Evolutionary conservation across 2,797 vertebrate genomes (phyloP).

Genomic region (Epinephelus awoara): DNA sequence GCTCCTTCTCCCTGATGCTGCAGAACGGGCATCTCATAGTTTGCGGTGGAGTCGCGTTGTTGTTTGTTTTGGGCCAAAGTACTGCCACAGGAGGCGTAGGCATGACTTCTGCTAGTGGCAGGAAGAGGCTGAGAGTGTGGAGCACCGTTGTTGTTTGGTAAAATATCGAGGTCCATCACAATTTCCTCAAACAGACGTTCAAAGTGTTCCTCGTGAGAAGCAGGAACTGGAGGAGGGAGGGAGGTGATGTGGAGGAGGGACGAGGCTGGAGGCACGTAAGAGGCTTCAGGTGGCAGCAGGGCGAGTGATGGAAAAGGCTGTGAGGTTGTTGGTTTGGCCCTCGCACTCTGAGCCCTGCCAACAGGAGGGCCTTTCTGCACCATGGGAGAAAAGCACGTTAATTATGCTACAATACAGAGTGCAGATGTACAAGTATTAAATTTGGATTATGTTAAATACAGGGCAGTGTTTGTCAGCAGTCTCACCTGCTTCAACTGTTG

Average conservation of each 20-base stretch:
- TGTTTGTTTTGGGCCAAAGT: not conserved
- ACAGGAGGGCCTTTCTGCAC: constrained; percentile 60
- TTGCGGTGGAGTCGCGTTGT: not conserved
- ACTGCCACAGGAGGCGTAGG: not conserved
- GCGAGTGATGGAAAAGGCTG: not conserved
- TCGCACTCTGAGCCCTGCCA: not conserved
- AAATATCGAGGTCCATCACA: constrained; percentile 77
- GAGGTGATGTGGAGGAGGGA: constrained; percentile 52
- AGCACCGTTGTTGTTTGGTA: constrained; percentile 43
- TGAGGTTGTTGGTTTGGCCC: not conserved
- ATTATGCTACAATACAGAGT: not conserved
- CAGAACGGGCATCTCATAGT: constrained; percentile 6
- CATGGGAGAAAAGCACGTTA: not conserved
- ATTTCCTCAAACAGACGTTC: constrained; percentile 81
- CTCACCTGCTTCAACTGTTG: constrained; percentile 55
- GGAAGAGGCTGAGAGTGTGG: not conserved
- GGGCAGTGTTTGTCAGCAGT: not conserved
- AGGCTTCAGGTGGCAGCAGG: not conserved
- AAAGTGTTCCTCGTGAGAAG: constrained; percentile 45
- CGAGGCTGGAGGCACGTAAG: constrained; percentile 11
- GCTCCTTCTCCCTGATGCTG: constrained; percentile 70
- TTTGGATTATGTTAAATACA: not conserved
- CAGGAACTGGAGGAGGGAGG: constrained; percentile 23
- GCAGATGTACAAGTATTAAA: not conserved
- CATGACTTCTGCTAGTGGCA: not conserved